A percentile compares a stretch with the other conserved stretches of the same genome.
Evolutionary conservation across 1,140 invertebrate genomes (phyloP).

Genomic region (Plodia interpunctella): DNA sequence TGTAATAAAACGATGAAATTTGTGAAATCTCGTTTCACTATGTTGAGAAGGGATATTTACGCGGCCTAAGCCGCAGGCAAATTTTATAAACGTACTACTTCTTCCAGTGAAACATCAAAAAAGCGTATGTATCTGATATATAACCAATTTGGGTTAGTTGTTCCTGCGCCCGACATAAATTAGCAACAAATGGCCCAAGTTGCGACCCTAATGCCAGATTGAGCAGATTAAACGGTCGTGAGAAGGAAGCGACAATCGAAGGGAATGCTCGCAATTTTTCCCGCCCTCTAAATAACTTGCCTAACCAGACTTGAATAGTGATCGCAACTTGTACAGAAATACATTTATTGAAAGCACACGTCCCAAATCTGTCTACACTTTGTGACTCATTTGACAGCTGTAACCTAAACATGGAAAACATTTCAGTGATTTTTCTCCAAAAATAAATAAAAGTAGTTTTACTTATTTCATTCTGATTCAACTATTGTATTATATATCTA

Average conservation of each 20-base stretch:
- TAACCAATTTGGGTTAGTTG: not conserved
- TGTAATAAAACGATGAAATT: no score
- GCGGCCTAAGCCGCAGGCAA: no score
- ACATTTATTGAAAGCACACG: not conserved
- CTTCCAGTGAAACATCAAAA: not conserved
- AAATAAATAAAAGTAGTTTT: no score
- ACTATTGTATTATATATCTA: no score
- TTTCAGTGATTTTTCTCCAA: not conserved
- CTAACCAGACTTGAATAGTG: constrained; percentile 11
- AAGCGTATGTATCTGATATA: not conserved
- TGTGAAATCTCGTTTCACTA: no score
- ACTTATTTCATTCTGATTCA: no score
- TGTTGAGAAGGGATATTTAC: no score
- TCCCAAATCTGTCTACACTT: not conserved
- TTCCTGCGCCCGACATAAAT: constrained; percentile 44
- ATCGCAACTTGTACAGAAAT: not conserved
- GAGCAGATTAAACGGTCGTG: constrained; percentile 54
- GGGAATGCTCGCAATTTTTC: constrained; percentile 19
- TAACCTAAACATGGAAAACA: not conserved
- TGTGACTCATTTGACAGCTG: not conserved
- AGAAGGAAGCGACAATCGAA: constrained; percentile 39
- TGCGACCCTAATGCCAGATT: constrained; percentile 59
- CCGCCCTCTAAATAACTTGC: constrained; percentile 12
- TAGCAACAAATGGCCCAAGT: constrained; percentile 56
- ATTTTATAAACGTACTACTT: not conserved